Evolutionary conservation across 2,888 invertebrate genomes (phyloP).

Genomic region (Pterobdella sp.): DNA sequence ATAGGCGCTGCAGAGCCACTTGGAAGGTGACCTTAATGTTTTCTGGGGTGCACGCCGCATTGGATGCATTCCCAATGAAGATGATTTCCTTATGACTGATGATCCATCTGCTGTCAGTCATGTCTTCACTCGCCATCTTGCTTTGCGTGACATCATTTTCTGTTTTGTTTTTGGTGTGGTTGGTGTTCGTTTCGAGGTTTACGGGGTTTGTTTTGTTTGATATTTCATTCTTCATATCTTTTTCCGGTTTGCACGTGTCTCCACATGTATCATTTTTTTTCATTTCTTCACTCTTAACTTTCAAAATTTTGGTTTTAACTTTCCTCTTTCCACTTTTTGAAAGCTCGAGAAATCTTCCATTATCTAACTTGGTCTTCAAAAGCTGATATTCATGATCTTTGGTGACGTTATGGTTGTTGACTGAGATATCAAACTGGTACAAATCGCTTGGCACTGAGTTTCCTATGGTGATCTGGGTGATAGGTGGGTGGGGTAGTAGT

Average conservation of each 20-base stretch:
- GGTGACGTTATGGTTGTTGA: neutral
- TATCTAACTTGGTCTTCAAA: too few relatives aligned
- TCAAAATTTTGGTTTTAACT: too few relatives aligned
- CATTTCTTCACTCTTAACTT: too few relatives aligned
- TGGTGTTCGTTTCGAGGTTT: too few relatives aligned
- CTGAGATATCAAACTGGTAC: neutral
- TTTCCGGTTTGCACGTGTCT: too few relatives aligned
- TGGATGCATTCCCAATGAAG: neutral
- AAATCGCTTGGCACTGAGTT: neutral
- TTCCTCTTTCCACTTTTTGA: too few relatives aligned
- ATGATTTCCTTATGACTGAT: neutral
- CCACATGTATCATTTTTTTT: too few relatives aligned
- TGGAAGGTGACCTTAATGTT: neutral
- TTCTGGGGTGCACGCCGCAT: neutral
- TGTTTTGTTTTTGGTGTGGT: neutral
- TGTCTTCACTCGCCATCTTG: too few relatives aligned
- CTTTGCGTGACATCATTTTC: neutral
- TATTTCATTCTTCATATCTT: neutral
- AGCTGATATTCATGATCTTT: conserved; percentile 3
- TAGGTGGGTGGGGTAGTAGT: too few relatives aligned
- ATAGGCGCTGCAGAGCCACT: neutral
- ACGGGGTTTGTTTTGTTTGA: too few relatives aligned
- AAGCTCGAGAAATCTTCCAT: too few relatives aligned
- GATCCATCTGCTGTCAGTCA: neutral
- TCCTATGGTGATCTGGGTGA: conserved; percentile 3